Evolutionary conservation across 2,888 invertebrate genomes (phyloP), one percentile per base, ranked within the genome.

Genomic region (Atethmia centrago): DNA sequence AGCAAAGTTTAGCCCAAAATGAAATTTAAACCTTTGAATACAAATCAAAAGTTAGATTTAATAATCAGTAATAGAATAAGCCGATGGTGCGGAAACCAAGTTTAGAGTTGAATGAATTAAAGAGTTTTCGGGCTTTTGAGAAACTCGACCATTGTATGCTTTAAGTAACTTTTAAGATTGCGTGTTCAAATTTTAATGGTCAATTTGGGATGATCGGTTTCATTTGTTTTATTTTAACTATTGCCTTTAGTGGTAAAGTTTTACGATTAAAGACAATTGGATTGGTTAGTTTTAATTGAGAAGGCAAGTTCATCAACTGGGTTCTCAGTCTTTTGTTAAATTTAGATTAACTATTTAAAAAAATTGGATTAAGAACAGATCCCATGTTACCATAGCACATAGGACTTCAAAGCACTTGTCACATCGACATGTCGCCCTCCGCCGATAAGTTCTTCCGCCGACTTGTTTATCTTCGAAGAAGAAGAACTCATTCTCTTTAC

Each of bases 61-160:
- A 94, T 94, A 93, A 93, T 93, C 91, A 89, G 89, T 94, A 93
- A 94, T 92, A 92, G 92, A 92, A 92, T 93, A 89, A 92, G 82
- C 89, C 91, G 89, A 93, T 93, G 92, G 90, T 71, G 89, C 85
- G 90, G 91, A 93, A 93, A 92, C 88, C 85, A 84, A 86, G 81
- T 86, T 85, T 84, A 86, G 89, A 90, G 81, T 90, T 89, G 68
- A 77, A 66, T 79, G 78, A 86, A 88, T 90, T 88, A 87, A 89
- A 90, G 91, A 92, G 90, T 91, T 89, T 77, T 77, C 14, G 40
- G 36, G 42, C 59, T 40, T 80, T 67, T 25, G 72, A 64, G 69
- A 77, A 85, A 82, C 78, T 82, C 71, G 61, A 67, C 79, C 73
- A 85, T 86, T 90, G 85, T 74, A 83, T 84, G 73, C 59, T 56